Evolutionary conservation across 2,113 vertebrate genomes (phyloP), one percentile per base, ranked within the genome.

Genomic region (Microcebus jonahi): DNA sequence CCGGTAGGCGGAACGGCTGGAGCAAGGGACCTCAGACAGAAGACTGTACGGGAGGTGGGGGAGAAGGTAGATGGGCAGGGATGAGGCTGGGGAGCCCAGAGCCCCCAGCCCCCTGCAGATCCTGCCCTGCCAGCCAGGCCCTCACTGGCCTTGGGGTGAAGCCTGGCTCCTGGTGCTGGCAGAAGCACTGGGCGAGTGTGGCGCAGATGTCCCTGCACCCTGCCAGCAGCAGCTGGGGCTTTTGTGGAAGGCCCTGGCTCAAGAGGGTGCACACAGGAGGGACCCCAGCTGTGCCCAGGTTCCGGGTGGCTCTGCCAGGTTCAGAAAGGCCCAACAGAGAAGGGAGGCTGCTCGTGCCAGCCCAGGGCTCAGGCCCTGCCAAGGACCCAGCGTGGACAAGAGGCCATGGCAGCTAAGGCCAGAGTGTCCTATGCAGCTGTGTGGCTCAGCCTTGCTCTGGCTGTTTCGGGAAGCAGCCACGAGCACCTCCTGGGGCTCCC

Each of bases 171-270:
- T 79, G 88, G 90, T 34, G 27, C 92, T 71, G 73, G 75, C 82
- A 48, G 82, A 55, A 63, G 73, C 63, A 61, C 77, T 86, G 67
- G 90, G 48, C 61, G 4, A 45, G 50, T 0, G 34, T 25, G 61
- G 34, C 91, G 23, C 80, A 84, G 92, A 90, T 67, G 75, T 88
- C 94, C 84, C 53, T 77, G n/a, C 21, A 3, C 61, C 90, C 88
- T 88, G 96, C 96, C 97, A 96, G 77, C 61, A 20, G 71, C 97
- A 88, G 95, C 97, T 97, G 94, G 84, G 90, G 71, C 88, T 80
- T 96, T 84, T 50, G 61, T 92, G 63, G 84, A 86, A 48, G 70
- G 0, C 9, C n/a, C 75, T 76, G 67, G 84, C 90, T 84, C 87
- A 61, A 8, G 76, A 57, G 80, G 67, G 76, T 2, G 11, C n/a